phyloP scores from a whole-genome alignment of 2,888 invertebrate species.

The Sinodicranocentrus sp. region DNA sequence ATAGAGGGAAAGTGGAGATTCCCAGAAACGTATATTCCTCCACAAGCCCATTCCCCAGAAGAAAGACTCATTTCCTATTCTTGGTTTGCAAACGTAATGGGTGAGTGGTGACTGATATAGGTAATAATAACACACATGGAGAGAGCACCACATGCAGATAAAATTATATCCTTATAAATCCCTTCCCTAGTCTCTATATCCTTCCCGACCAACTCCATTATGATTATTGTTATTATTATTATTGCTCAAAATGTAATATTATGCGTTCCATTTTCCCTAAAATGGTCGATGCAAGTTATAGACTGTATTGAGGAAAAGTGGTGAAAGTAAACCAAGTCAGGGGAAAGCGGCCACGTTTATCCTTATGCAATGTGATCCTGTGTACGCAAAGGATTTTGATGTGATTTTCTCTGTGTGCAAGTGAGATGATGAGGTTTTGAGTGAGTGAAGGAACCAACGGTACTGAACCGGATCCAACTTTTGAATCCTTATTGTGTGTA shows the following conservation, averaged over 20 bases:
- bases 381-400: conserved; percentile 63
- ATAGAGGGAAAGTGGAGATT: conserved; percentile 45
- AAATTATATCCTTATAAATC: neutral
- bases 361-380: conserved; percentile 36
- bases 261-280: conserved; percentile 49
- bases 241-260: conserved; percentile 54
- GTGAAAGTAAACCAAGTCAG: conserved; percentile 65
- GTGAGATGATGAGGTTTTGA: conserved; percentile 73
- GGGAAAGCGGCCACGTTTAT: conserved; percentile 13
- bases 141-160: conserved; percentile 47
- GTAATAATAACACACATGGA: conserved; percentile 24
- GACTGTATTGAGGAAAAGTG: neutral
- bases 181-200: too few relatives aligned
- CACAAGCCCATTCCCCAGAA: too few relatives aligned
- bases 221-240: conserved; percentile 63
- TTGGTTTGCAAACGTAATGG: conserved; percentile 26
- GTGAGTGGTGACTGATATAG: conserved; percentile 1
- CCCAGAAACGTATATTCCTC: neutral
- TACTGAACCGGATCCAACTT: conserved; percentile 68
- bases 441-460: conserved; percentile 64
- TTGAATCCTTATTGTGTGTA: conserved; percentile 60
- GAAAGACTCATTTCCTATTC: conserved; percentile 12
- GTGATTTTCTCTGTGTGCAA: conserved; percentile 66
- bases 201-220: conserved; percentile 42
- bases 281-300: neutral